Percentiles rank a stretch among this genome's conserved stretches.
These are phyloP conservation scores for Sander vitreus DNA, from an alignment of 2,113 vertebrate genomes.

Conservation along the genomic window DNA sequence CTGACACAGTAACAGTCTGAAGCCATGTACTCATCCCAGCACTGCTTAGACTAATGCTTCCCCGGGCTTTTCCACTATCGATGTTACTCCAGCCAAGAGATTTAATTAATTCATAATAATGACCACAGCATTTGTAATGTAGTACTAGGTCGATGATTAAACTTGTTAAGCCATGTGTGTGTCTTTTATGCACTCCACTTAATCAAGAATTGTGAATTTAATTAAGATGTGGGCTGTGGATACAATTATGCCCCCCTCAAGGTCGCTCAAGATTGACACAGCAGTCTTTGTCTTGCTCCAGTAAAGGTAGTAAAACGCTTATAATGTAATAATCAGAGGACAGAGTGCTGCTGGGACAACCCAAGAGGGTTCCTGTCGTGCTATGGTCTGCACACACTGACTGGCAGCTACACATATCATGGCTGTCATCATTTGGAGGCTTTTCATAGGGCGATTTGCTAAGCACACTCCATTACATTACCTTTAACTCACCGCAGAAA, in stretches of 20 bases:
- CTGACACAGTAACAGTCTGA: constrained; percentile 57
- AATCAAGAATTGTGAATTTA: neutral
- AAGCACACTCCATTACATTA: constrained; percentile 59
- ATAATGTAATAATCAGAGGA: constrained; percentile 37
- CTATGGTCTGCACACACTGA: constrained; percentile 29
- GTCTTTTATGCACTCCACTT: constrained; percentile 1
- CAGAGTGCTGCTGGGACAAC: constrained; percentile 28
- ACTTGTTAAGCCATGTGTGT: neutral
- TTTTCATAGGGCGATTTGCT: constrained; percentile 37
- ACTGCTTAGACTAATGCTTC: constrained; percentile 41
- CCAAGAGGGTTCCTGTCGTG: constrained; percentile 47
- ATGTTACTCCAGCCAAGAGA: constrained; percentile 9
- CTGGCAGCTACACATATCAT: constrained; percentile 56
- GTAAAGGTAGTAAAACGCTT: constrained; percentile 51
- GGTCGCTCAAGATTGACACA: constrained; percentile 21
- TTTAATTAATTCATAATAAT: constrained; percentile 39
- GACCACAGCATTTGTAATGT: neutral
- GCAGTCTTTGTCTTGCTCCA: constrained; percentile 16
- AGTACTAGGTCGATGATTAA: neutral
- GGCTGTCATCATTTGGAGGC: constrained; percentile 54
- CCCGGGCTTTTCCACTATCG: constrained; percentile 20
- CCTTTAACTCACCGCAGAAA: constrained; percentile 45
- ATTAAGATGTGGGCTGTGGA: constrained; percentile 28
- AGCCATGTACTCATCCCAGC: constrained; percentile 23
- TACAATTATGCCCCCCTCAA: constrained; percentile 14